Evolutionary conservation across 2,888 invertebrate species (phyloP).

Genomic region (Bibio marci): DNA sequence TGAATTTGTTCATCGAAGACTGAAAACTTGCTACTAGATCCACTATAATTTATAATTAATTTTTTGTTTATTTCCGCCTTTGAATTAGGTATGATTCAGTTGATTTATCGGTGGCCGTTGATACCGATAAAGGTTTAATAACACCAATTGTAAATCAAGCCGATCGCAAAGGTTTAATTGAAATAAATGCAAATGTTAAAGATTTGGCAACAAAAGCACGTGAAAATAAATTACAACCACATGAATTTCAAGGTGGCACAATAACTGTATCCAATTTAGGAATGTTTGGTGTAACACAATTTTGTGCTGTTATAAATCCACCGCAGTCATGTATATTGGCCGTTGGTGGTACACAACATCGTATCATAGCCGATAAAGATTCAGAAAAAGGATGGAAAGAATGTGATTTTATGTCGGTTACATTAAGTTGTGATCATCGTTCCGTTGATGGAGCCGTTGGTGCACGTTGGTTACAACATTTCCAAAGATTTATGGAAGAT

Average conservation of each 20-base stretch:
- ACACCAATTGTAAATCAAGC: constrained; percentile 92
- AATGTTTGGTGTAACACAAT: constrained; percentile 81
- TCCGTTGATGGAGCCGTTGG: constrained; percentile 97
- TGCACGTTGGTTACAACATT: constrained; percentile 85
- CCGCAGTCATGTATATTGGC: constrained; percentile 91
- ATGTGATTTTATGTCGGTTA: constrained; percentile 69
- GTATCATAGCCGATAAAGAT: constrained; percentile 54
- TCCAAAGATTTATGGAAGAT: constrained; percentile 77
- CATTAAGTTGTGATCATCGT: constrained; percentile 92
- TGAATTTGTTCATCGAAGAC: too few relatives aligned
- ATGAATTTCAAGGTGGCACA: constrained; percentile 94
- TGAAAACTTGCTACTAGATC: too few relatives aligned
- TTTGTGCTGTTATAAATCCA: constrained; percentile 89
- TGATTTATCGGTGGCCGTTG: constrained; percentile 94
- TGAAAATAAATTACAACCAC: constrained; percentile 75
- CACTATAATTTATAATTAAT: too few relatives aligned
- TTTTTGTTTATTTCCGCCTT: neutral
- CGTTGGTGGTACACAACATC: constrained; percentile 62
- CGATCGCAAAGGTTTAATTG: constrained; percentile 71
- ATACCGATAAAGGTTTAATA: constrained; percentile 85
- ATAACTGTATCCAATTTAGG: constrained; percentile 90
- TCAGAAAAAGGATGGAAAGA: constrained; percentile 62
- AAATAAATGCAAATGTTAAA: constrained; percentile 67
- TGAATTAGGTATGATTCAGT: constrained; percentile 64
- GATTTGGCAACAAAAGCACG: constrained; percentile 70